These are phyloP conservation scores for Meghimatium bilineatum DNA, from an alignment of 2,888 invertebrate genomes.

Conservation along the genomic window DNA sequence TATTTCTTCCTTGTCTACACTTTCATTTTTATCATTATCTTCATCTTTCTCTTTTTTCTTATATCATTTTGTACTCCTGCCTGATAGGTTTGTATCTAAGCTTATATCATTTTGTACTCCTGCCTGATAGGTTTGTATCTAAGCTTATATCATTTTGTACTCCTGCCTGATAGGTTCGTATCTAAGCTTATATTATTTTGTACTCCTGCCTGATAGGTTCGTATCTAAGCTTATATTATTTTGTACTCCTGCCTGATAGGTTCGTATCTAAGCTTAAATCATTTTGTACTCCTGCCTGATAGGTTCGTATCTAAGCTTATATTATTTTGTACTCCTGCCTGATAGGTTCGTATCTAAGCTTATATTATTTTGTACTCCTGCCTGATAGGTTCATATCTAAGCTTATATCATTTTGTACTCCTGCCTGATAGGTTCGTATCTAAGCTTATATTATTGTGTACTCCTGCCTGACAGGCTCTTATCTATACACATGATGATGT, in stretches of 20 bases:
- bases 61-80: too few species aligned
- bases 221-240: neutral
- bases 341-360: conserved; percentile 77
- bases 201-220: neutral
- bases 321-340: conserved; percentile 39
- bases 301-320: neutral
- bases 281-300: neutral
- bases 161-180: neutral
- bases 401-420: conserved; percentile 60
- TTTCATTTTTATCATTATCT: too few species aligned
- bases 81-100: neutral
- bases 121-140: neutral
- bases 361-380: conserved; percentile 55
- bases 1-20: too few species aligned
- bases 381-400: conserved; percentile 77
- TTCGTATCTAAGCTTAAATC: neutral
- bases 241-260: neutral
- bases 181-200: neutral
- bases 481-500: conserved; percentile 74
- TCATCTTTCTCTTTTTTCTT: neutral
- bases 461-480: conserved; percentile 77
- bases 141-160: neutral
- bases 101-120: neutral
- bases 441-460: conserved; percentile 61
- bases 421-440: conserved; percentile 77